These are phyloP conservation scores for Chrysocyon brachyurus DNA, from an alignment of 2,797 vertebrate genomes.

Conservation along the genomic window DNA sequence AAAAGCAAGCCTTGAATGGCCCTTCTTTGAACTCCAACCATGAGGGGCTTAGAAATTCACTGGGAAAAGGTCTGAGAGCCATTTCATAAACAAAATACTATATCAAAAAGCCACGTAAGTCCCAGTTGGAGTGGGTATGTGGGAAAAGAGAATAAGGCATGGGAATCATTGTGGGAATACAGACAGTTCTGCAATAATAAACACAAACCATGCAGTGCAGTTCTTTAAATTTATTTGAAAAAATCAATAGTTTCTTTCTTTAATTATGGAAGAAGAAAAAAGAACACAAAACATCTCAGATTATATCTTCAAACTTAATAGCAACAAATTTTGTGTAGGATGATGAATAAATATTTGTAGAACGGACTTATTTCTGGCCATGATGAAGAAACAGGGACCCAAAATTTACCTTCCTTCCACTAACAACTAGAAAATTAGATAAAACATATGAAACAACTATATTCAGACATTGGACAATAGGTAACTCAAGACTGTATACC, in stretches of 20 bases:
- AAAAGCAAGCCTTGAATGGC: neutral
- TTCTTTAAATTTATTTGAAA: neutral
- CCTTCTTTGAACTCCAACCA: neutral
- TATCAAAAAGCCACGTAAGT: neutral
- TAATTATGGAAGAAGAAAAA: neutral
- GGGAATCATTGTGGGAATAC: neutral
- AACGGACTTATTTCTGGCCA: neutral
- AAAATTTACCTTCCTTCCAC: neutral
- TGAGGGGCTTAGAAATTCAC: neutral
- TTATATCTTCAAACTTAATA: neutral
- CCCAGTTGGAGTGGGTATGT: neutral
- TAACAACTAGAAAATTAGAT: slow-evolving; percentile 11
- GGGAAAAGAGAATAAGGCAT: neutral
- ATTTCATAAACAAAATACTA: neutral
- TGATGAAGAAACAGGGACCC: neutral
- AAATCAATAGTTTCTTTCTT: neutral
- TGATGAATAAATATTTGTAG: slow-evolving; percentile 9
- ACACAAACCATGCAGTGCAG: neutral
- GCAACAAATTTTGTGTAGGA: neutral
- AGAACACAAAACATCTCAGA: neutral
- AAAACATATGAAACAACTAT: slow-evolving; percentile 10
- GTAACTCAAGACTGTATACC: neutral
- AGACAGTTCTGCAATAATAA: neutral
- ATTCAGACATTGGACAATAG: neutral
- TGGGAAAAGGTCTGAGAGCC: neutral